Conservation (phyloP, 2,888 invertebrate genomes). For the Apamea sordens region DNA sequence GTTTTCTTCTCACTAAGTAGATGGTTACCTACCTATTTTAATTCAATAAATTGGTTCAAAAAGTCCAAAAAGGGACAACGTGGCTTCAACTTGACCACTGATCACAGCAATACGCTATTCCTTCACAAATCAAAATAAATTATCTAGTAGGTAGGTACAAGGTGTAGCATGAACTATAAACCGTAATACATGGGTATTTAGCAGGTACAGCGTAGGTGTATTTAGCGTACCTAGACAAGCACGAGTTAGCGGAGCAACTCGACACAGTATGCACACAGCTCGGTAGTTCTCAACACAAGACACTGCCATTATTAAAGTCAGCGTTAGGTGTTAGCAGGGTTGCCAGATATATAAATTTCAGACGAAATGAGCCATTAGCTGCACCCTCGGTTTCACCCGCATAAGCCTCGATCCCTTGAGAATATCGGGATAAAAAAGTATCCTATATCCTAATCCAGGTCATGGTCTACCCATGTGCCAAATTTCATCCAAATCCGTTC, state of each 20-base stretch:
- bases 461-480: too few relatives aligned
- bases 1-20: too few relatives aligned
- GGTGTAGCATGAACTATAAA: neutral
- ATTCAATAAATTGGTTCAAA: neutral
- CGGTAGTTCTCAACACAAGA: slow-evolving; percentile 10
- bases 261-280: slow-evolving; percentile 12
- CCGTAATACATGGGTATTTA: neutral
- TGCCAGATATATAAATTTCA: neutral
- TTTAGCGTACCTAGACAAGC: neutral
- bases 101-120: neutral
- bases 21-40: neutral
- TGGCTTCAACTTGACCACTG: neutral
- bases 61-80: neutral
- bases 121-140: neutral
- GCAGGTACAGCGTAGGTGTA: neutral
- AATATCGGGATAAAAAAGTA: too few relatives aligned
- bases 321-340: neutral
- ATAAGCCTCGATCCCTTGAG: neutral
- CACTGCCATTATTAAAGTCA: slow-evolving; percentile 30
- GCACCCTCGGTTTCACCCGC: too few relatives aligned
- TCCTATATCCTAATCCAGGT: too few relatives aligned
- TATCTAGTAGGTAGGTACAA: neutral
- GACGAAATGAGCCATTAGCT: neutral
- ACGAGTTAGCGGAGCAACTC: slow-evolving; percentile 14
- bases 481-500: too few relatives aligned